A percentile compares a stretch with the other conserved stretches of the same genome.
phyloP scores from a whole-genome alignment of 2,888 invertebrate species.

The Machimus rusticus region DNA sequence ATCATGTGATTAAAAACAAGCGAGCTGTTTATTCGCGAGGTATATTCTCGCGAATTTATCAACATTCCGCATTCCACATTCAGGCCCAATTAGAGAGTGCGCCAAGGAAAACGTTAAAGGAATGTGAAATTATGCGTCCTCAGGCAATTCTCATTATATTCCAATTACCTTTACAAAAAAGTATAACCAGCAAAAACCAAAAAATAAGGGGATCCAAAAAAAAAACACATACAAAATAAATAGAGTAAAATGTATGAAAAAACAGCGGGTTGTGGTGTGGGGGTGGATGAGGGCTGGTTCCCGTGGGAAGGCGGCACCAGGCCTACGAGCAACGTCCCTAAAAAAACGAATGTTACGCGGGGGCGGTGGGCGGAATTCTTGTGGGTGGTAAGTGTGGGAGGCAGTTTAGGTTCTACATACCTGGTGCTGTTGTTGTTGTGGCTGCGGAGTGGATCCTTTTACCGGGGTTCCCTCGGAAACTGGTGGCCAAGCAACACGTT shows the following conservation, averaged over 20 bases:
- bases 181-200: conserved; percentile 7
- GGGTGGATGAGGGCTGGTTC: background rate
- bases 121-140: conserved; percentile 22
- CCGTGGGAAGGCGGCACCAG: background rate
- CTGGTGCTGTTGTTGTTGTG: conserved; percentile 52
- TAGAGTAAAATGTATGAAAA: conserved; percentile 18
- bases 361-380: background rate
- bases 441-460: conserved; percentile 63
- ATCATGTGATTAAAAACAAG: background rate
- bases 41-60: background rate
- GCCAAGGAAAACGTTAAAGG: conserved; percentile 1
- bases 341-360: background rate
- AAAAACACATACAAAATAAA: conserved; percentile 48
- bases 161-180: conserved; percentile 29
- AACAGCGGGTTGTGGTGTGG: background rate
- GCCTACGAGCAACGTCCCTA: background rate
- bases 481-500: conserved; percentile 89
- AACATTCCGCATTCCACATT: background rate
- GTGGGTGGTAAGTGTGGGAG: background rate
- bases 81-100: background rate
- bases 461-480: conserved; percentile 73
- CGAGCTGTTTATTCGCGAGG: background rate
- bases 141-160: conserved; percentile 31
- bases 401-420: conserved; percentile 22
- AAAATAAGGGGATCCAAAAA: background rate